Conservation (phyloP, 2,797 vertebrate genomes). For the Pseudochirops cupreus region DNA sequence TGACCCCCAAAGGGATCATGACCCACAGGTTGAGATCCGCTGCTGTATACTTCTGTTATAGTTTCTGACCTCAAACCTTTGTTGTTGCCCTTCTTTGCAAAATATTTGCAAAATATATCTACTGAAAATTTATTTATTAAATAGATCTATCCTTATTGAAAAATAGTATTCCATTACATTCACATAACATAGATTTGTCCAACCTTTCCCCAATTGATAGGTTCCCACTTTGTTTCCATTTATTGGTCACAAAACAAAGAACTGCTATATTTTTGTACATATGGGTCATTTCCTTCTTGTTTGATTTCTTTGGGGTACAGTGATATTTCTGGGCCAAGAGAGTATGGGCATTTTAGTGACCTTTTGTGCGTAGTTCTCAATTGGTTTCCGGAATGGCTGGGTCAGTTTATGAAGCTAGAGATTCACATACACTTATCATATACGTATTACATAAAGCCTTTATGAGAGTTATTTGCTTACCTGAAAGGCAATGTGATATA, state of each 20-base stretch:
- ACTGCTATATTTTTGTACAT: background rate
- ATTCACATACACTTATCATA: background rate
- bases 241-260: background rate
- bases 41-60: background rate
- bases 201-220: background rate
- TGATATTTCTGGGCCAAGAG: background rate
- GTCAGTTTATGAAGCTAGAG: background rate
- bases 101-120: background rate
- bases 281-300: background rate
- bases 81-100: background rate
- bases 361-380: background rate
- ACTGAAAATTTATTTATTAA: background rate
- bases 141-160: background rate
- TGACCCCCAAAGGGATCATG: no score
- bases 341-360: background rate
- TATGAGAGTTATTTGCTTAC: background rate
- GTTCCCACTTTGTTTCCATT: background rate
- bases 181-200: background rate
- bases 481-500: background rate
- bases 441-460: background rate
- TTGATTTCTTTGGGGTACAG: background rate
- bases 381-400: background rate
- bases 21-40: no score
- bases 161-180: background rate
- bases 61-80: background rate